Conservation (phyloP, 2,113 vertebrate genomes). For the Regulus satrapa region DNA sequence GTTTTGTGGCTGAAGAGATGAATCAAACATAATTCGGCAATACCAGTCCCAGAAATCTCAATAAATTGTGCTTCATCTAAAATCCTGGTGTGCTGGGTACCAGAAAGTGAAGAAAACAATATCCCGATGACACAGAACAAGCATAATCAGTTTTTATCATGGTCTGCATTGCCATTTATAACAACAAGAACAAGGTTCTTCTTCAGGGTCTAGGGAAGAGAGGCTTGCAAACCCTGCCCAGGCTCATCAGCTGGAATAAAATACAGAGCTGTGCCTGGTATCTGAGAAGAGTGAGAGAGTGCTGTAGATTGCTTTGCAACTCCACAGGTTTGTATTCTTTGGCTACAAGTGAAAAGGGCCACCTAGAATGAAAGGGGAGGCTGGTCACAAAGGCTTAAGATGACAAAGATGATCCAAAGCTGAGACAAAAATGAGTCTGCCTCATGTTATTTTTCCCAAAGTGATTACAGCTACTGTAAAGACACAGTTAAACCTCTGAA, state of each 20-base stretch:
- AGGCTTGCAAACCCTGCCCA: not conserved
- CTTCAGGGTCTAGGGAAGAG: not conserved
- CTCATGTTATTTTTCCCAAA: not conserved
- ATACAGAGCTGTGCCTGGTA: not conserved
- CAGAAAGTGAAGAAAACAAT: not conserved
- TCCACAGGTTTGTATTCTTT: not conserved
- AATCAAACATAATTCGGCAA: not conserved
- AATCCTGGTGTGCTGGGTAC: slow-evolving; percentile 10
- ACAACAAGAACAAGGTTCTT: not conserved
- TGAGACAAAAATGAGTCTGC: not conserved
- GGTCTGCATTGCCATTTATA: not conserved
- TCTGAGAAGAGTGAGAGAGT: not conserved
- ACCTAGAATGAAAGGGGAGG: not conserved
- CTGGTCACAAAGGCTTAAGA: not conserved
- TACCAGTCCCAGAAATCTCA: not conserved
- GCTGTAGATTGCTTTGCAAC: not conserved
- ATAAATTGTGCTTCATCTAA: slow-evolving; percentile 20
- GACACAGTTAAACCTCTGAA: not conserved
- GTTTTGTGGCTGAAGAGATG: not conserved
- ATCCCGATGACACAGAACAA: slow-evolving; percentile 2
- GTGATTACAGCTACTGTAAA: not conserved
- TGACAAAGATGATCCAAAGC: not conserved
- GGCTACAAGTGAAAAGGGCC: not conserved
- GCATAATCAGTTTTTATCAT: not conserved
- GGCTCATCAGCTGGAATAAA: not conserved